phyloP scores from a whole-genome alignment of 2,888 invertebrate genomes.

The Drosophila mimetica region DNA sequence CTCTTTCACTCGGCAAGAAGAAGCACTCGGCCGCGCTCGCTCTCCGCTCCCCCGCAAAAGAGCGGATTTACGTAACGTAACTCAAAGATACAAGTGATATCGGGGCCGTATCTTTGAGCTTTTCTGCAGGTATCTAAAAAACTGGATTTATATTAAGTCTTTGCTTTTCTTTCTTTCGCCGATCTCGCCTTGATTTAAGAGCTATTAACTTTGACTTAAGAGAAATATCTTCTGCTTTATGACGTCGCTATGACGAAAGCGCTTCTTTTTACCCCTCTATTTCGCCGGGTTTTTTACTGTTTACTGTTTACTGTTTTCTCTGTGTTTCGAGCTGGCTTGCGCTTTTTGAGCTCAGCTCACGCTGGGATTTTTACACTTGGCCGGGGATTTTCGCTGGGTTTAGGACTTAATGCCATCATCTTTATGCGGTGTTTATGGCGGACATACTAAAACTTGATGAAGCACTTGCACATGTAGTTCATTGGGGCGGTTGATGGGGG shows the following conservation, averaged over 20 bases:
- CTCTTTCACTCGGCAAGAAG: constrained; percentile 37
- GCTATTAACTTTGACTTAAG: constrained; percentile 78
- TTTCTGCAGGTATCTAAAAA: constrained; percentile 51
- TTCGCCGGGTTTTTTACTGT: constrained; percentile 7
- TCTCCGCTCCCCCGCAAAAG: constrained; percentile 30
- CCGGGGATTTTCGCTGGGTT: constrained; percentile 45
- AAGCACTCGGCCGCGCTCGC: constrained; percentile 1
- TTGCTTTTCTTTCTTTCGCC: constrained; percentile 30
- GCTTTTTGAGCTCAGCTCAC: constrained; percentile 55
- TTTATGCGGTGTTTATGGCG: constrained; percentile 66
- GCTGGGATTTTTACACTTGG: constrained; percentile 62
- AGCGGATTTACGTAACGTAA: constrained; percentile 73
- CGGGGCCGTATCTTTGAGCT: constrained; percentile 41
- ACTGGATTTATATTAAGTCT: constrained; percentile 63
- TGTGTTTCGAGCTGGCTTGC: constrained; percentile 10
- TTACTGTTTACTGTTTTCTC: constrained; percentile 15
- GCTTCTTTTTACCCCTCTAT: constrained; percentile 3
- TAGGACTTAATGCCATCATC: constrained; percentile 47
- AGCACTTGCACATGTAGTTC: constrained; percentile 32
- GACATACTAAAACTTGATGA: constrained; percentile 38
- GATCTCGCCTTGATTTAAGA: constrained; percentile 77
- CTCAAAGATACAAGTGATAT: constrained; percentile 39
- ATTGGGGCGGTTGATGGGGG: too few species aligned
- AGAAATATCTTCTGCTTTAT: constrained; percentile 73
- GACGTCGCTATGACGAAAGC: constrained; percentile 61